Base-by-base conservation (phyloP, 2,888 invertebrate species). In the Leptinotarsa haldemani region DNA sequence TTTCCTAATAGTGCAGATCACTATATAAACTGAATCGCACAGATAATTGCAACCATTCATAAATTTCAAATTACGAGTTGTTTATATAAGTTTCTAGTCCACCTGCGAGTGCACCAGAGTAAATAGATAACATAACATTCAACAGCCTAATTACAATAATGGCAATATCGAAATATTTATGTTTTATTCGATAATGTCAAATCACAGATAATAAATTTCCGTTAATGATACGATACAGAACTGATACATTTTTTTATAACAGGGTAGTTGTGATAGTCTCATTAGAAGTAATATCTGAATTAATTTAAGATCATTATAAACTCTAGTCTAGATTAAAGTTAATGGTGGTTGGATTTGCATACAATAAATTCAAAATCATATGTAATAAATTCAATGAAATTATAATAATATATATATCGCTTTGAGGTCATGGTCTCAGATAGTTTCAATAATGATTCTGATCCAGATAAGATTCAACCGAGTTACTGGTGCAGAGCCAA, bases 51-150 rank as follows among this genome's bases (percentile, higher is more conserved):
- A 20, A 15, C 40, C 40, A 56, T 46, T 56, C 67, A 68, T 53
- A n/a, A 15, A 61, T 68, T 46, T 46, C 12, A 40, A 68, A 68
- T 46, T 20, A 40, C 67, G 20, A n/a, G 20, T 18, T 22, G 18
- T 9, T 67, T 67, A 56, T 56, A 67, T 67, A 67, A 67, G 53
- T 67, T 56, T 68, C 67, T 56, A 68, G 18, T 56, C 56, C 56
- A 68, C 52, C 56, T 53, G 56, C 30, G 40, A 56, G 46, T 18
- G 56, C 15, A 68, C 56, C 40, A 30, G 56, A 3, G 56, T 68
- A 46, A 46, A 56, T 68, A 68, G 56, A 25, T 53, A 68, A 66
- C 46, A 68, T 56, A 46, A 53, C 20, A 68, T 56, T 56, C 25
- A 50, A 40, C 56, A 40, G 12, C 46, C 40, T 56, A 56, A 56